phyloP scores from a whole-genome alignment of 1,140 invertebrate genomes.

The Phymorhynchus buccinoides region DNA sequence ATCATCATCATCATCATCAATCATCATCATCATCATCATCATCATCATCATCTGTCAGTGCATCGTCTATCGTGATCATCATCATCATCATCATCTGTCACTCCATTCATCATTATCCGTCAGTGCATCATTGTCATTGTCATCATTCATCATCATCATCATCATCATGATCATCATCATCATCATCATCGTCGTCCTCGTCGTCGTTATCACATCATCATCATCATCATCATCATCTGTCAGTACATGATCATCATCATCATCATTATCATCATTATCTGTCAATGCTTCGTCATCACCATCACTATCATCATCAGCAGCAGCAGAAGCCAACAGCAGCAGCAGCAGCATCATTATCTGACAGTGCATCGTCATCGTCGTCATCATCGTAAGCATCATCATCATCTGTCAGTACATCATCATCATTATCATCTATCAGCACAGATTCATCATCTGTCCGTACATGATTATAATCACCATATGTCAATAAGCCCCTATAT shows the following conservation, averaged over 20 bases:
- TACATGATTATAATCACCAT: too few relatives aligned
- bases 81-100: conserved; percentile 46
- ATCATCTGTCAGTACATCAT: not conserved
- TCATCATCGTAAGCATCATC: too few relatives aligned
- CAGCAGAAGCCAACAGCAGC: too few relatives aligned
- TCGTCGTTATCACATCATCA: conserved; percentile 65
- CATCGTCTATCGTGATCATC: conserved; percentile 42
- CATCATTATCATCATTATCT: conserved; percentile 47
- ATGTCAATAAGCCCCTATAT: too few relatives aligned
- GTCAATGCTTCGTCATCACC: conserved; percentile 81
- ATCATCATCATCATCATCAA: too few relatives aligned
- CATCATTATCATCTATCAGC: conserved; percentile 34
- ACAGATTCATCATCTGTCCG: conserved; percentile 78
- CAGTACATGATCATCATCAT: conserved; percentile 38
- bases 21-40: too few relatives aligned
- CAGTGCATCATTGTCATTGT: too few relatives aligned
- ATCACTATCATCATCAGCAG: conserved; percentile 32
- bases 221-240: conserved; percentile 28
- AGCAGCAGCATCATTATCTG: too few relatives aligned
- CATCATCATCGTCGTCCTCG: conserved; percentile 44
- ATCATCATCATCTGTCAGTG: conserved; percentile 48
- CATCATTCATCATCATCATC: conserved; percentile 44
- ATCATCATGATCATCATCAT: conserved; percentile 14
- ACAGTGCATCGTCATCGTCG: too few relatives aligned
- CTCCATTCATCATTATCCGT: too few relatives aligned